Base-by-base conservation (phyloP, 2,113 vertebrate species). In the Paramisgurnus dabryanus region DNA sequence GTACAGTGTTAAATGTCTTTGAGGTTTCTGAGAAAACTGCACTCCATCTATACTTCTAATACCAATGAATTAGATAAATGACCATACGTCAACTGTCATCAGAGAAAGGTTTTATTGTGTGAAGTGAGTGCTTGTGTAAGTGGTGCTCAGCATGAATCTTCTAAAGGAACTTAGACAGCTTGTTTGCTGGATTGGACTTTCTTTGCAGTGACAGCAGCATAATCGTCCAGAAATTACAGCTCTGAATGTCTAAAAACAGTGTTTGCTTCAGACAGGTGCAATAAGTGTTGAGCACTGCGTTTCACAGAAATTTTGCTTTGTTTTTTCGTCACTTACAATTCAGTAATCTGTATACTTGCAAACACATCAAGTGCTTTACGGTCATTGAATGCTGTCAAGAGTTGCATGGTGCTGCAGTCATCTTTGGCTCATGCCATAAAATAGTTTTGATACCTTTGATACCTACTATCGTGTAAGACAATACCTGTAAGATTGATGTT, bases 161-260 rank as follows among this genome's bases (percentile, higher is more conserved):
- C 15, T 57, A 3, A 57, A n/a, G 5, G 55, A 57, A 75, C 43
- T 64, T 27, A 70, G 68, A 55, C 3, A 4, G n/a, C 45, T 4
- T 75, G 12, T 76, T 63, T 76, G 18, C 43, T 64, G 58, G 64
- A 64, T 64, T 27, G 58, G 58, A 39, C 43, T 76, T 76, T 5
- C 43, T 34, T 47, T 76, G 60, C 41, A 2, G 10, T 15, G 43
- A 7, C 10, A 63, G 12, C 58, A 17, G 43, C 18, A 49, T 63
- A 49, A 63, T 75, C 9, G 43, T 76, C 60, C 22, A 39, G 73
- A 49, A 49, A 76, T 64, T 76, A 76, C 73, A 64, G 73, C 13
- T 64, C 58, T 64, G 60, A 39, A 76, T 64, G 7, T n/a, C 73
- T 49, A 64, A 76, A 76, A 41, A 63, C 60, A 63, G 40, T 34